Evolutionary conservation across 2,797 vertebrate genomes (phyloP).

Genomic region (Takifugu ocellatus): DNA sequence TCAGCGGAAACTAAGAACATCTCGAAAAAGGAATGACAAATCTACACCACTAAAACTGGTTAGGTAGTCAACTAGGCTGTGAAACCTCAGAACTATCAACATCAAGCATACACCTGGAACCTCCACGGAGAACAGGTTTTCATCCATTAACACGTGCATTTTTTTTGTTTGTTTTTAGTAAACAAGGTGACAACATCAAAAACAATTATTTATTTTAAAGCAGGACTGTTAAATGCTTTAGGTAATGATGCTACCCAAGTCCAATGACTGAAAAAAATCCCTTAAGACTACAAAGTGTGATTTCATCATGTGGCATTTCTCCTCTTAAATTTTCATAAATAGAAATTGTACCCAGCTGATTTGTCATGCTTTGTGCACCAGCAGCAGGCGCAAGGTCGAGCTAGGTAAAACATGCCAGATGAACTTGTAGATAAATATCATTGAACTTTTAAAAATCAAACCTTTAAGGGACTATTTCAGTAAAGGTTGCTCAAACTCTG

Average conservation of each 20-base stretch:
- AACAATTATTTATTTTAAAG: constrained; percentile 40
- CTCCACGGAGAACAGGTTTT: constrained; percentile 25
- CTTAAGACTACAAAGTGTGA: constrained; percentile 35
- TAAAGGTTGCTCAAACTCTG: not conserved
- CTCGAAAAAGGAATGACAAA: constrained; percentile 28
- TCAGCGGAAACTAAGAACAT: constrained; percentile 43
- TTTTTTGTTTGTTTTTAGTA: constrained; percentile 30
- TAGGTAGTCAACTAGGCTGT: constrained; percentile 64
- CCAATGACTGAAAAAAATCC: constrained; percentile 26
- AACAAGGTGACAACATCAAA: constrained; percentile 32
- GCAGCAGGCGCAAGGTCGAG: constrained; percentile 28
- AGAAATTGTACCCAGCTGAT: constrained; percentile 57
- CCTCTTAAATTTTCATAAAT: constrained; percentile 28
- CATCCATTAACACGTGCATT: constrained; percentile 32
- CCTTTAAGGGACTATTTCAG: not conserved
- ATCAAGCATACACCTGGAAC: constrained; percentile 38
- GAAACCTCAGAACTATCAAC: constrained; percentile 47
- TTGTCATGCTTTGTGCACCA: constrained; percentile 63
- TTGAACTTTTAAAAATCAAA: constrained; percentile 38
- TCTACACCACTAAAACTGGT: constrained; percentile 66
- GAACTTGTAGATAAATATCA: constrained; percentile 42
- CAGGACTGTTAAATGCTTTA: constrained; percentile 44
- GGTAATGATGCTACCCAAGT: constrained; percentile 36
- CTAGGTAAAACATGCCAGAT: constrained; percentile 6
- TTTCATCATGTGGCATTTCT: constrained; percentile 21